Percentiles rank a stretch among this genome's conserved stretches.
Conservation (phyloP, 2,113 vertebrate genomes). For the Clarias macrocephalus region DNA sequence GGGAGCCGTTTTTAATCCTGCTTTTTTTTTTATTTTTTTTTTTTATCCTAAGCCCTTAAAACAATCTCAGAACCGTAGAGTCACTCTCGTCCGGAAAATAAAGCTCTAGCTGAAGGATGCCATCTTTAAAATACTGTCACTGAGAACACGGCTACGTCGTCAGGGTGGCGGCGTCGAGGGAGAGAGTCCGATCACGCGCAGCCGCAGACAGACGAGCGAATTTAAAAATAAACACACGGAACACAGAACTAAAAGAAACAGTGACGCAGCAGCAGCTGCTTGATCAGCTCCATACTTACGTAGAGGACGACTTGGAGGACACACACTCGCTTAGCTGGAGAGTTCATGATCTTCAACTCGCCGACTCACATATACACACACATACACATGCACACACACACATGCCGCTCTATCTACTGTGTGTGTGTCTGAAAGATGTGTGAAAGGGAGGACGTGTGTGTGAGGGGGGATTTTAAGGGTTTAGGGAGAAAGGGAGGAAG, state of each 20-base stretch:
- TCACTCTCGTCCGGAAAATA: slow-evolving; percentile 39
- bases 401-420: slow-evolving; percentile 60
- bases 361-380: slow-evolving; percentile 52
- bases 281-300: slow-evolving; percentile 98
- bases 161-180: slow-evolving; percentile 45
- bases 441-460: slow-evolving; percentile 64
- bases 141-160: slow-evolving; percentile 68
- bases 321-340: slow-evolving; percentile 76
- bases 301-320: slow-evolving; percentile 83
- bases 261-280: slow-evolving; percentile 72
- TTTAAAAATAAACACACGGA: slow-evolving; percentile 75
- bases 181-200: slow-evolving; percentile 76
- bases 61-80: slow-evolving; percentile 34
- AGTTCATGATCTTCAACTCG: slow-evolving; percentile 79
- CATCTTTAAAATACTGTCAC: slow-evolving; percentile 66
- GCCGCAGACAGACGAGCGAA: slow-evolving; percentile 73
- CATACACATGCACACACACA: slow-evolving; percentile 64
- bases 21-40: background rate
- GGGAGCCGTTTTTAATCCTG: slow-evolving; percentile 71
- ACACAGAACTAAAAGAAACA: slow-evolving; percentile 69
- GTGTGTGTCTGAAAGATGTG: slow-evolving; percentile 52
- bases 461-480: slow-evolving; percentile 65
- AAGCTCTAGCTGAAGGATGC: slow-evolving; percentile 27
- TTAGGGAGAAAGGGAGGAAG: slow-evolving; percentile 61
- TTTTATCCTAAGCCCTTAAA: slow-evolving; percentile 48